Conservation (phyloP, 1,140 invertebrate genomes). For the Philopotamus ludificatus region DNA sequence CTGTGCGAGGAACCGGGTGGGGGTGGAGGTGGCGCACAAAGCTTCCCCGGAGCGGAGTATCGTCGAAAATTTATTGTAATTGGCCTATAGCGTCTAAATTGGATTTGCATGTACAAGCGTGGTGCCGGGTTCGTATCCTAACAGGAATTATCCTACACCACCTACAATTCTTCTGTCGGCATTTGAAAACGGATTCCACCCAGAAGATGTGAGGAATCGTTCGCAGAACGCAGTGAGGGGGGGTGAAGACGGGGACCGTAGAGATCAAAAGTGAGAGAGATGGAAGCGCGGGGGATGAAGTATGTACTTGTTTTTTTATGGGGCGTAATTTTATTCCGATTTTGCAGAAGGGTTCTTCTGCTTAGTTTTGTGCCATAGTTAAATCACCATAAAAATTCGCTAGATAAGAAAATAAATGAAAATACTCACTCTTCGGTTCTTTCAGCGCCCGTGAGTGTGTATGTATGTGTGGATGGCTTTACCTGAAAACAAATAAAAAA, state of each 20-base stretch:
- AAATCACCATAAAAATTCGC: too few relatives aligned
- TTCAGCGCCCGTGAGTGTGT: too few relatives aligned
- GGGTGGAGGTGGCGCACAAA: neutral
- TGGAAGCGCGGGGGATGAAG: too few relatives aligned
- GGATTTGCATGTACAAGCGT: slow-evolving; percentile 24
- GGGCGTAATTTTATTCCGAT: too few relatives aligned
- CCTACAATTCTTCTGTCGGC: slow-evolving; percentile 4
- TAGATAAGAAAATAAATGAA: too few relatives aligned
- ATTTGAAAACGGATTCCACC: neutral
- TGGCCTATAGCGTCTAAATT: slow-evolving; percentile 25
- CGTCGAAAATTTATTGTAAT: slow-evolving; percentile 29
- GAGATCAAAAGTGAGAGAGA: too few relatives aligned
- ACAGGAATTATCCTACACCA: neutral
- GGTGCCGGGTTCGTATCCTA: slow-evolving; percentile 8
- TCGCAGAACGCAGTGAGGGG: neutral
- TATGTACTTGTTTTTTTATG: too few relatives aligned
- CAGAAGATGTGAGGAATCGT: neutral
- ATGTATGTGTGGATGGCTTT: too few relatives aligned
- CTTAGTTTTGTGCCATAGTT: too few relatives aligned
- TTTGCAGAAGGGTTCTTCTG: too few relatives aligned
- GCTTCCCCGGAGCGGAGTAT: neutral
- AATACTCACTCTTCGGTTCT: too few relatives aligned
- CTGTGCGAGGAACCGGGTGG: neutral
- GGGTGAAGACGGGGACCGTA: neutral
- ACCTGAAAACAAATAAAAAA: too few relatives aligned